A percentile compares a stretch with the other conserved stretches of the same genome.
phyloP scores from a whole-genome alignment of 2,797 vertebrate species.

The Parauchenoglanis punctatus region DNA sequence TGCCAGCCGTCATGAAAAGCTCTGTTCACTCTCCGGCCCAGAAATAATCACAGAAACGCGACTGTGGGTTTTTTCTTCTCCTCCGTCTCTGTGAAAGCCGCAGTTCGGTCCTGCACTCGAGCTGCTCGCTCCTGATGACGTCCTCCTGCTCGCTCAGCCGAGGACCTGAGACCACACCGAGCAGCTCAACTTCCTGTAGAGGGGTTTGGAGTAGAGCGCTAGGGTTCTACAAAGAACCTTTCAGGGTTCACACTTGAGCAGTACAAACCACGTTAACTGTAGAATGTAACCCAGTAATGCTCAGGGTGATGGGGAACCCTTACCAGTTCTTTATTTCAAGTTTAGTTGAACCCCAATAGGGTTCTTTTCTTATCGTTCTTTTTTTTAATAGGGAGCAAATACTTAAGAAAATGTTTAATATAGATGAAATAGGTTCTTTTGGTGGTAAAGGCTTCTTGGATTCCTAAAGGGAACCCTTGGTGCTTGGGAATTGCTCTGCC shows the following conservation, averaged over 20 bases:
- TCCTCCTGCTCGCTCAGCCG: constrained; percentile 39
- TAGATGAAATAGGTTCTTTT: background rate
- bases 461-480: background rate
- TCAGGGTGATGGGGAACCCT: background rate
- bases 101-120: constrained; percentile 27
- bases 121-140: constrained; percentile 34
- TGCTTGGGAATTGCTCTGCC: background rate
- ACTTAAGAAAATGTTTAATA: background rate
- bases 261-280: background rate
- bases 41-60: constrained; percentile 50
- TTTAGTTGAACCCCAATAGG: too few species aligned
- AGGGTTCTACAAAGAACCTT: background rate
- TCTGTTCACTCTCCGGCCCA: constrained; percentile 19
- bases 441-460: background rate
- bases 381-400: too few species aligned
- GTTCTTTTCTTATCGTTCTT: too few species aligned
- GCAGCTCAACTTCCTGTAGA: background rate
- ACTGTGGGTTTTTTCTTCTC: background rate
- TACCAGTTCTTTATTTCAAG: background rate
- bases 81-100: background rate
- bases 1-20: constrained; percentile 22
- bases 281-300: background rate
- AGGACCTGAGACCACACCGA: constrained; percentile 7
- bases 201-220: background rate
- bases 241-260: background rate